Evolutionary conservation across 2,797 vertebrate species (phyloP).

Genomic region (Sciurus carolinensis): DNA sequence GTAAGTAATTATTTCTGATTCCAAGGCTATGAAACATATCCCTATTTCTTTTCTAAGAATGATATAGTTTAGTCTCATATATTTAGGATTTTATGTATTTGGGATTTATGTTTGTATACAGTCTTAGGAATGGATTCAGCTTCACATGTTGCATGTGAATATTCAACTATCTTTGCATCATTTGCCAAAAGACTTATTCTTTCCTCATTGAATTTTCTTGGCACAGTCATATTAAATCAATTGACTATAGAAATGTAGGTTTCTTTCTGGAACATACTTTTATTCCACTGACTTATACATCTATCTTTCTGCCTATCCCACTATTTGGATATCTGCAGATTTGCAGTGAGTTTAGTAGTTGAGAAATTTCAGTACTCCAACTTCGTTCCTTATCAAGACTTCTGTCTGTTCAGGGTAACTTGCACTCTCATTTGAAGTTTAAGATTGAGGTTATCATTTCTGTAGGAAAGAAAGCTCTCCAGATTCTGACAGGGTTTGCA

Average conservation of each 20-base stretch:
- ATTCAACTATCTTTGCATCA: too few relatives aligned
- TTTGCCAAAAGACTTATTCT: not conserved
- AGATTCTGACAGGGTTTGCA: not conserved
- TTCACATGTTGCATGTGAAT: not conserved
- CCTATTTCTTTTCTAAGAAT: not conserved
- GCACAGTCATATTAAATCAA: not conserved
- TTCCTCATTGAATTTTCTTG: not conserved
- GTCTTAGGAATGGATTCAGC: not conserved
- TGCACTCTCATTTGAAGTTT: too few relatives aligned
- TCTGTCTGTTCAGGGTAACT: too few relatives aligned
- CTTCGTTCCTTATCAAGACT: too few relatives aligned
- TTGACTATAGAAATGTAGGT: not conserved
- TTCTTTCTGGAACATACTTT: not conserved
- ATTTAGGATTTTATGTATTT: too few relatives aligned
- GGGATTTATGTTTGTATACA: not conserved
- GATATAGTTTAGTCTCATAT: not conserved
- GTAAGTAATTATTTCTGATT: not conserved
- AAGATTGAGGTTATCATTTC: not conserved
- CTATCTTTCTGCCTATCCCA: too few relatives aligned
- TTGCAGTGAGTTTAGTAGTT: too few relatives aligned
- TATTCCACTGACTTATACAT: too few relatives aligned
- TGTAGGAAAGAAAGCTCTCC: not conserved
- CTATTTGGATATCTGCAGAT: too few relatives aligned
- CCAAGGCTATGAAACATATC: not conserved
- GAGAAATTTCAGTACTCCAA: too few relatives aligned